Evolutionary conservation across 1,140 invertebrate species (phyloP).

Genomic region (Laupala kohalensis): DNA sequence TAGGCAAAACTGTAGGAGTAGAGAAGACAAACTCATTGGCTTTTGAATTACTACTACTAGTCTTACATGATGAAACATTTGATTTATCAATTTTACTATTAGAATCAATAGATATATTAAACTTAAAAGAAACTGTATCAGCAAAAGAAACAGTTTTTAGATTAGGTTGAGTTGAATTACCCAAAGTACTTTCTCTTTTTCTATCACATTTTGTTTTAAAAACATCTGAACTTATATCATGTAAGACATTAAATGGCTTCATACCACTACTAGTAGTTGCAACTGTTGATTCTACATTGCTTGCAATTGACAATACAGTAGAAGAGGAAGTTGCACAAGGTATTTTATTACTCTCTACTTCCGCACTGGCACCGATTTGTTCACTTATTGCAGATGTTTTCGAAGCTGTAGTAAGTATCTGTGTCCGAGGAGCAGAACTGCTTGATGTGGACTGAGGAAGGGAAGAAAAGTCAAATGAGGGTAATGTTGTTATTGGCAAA

Average conservation of each 20-base stretch:
- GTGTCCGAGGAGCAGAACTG: background rate
- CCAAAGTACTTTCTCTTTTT: no score
- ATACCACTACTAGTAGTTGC: background rate
- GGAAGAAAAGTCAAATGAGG: constrained; percentile 14
- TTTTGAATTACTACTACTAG: background rate
- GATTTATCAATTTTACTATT: background rate
- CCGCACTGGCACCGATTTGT: background rate
- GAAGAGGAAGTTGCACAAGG: background rate
- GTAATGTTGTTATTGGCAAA: constrained; percentile 13
- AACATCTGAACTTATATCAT: background rate
- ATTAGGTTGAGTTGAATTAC: no score
- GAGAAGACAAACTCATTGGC: background rate
- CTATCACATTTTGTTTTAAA: no score
- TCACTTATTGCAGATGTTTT: background rate
- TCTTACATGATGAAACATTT: background rate
- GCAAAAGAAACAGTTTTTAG: no score
- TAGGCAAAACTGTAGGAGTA: background rate
- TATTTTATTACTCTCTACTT: background rate
- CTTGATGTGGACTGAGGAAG: no score
- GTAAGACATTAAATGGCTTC: background rate
- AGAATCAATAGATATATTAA: background rate
- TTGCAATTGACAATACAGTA: background rate
- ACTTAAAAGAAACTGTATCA: background rate
- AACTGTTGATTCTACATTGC: background rate
- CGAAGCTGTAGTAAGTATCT: background rate